Base-by-base conservation (phyloP, 2,797 vertebrate species). In the Nasua narica region DNA sequence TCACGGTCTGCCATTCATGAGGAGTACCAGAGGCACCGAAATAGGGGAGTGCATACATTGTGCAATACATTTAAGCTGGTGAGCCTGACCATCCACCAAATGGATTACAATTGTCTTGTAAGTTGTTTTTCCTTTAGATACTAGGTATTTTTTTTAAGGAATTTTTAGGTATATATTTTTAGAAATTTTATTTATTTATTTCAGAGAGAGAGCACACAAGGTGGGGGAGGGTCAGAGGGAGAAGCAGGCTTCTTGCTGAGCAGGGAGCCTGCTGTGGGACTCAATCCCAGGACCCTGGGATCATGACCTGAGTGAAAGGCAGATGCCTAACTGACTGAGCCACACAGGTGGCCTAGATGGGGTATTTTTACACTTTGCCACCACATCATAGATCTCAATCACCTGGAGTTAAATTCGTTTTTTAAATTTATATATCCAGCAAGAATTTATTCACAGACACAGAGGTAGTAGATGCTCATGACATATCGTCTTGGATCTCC, bases 361-460 rank as follows among this genome's bases (percentile, higher is more conserved):
- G 18, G 27, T 19, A 3, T 69, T 58, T 90, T 86, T 35, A 52
- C 35, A n/a, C 12, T 32, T 81, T 40, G 43, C 25, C 27, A 1
- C 32, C 62, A 50, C 32, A 25, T 23, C 5, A n/a, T 70, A 76
- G 16, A 12, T 2, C 56, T 82, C n/a, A 84, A 7, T 65, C 52
- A 23, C 4, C 32, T 72, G 16, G 69, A 43, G 10, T 29, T 23
- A 83, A 43, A 29, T 52, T 78, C 23, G 0, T 16, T 67, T 91
- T 65, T 43, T 70, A 3, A 4, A 11, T 74, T 58, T 78, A 50
- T 65, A 92, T 7, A 27, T 72, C 46, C 27, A 76, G 60, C 46
- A n/a, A 77, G 62, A 58, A 46, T 84, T 21, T 84, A 18, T 86
- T 69, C 86, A 18, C 35, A 35, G 86, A 83, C 72, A 40, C 25